Evolutionary conservation across 37 sponge, comb jelly and placozoan genomes (phyloP).

Genomic region (Ephydatia muelleri): DNA sequence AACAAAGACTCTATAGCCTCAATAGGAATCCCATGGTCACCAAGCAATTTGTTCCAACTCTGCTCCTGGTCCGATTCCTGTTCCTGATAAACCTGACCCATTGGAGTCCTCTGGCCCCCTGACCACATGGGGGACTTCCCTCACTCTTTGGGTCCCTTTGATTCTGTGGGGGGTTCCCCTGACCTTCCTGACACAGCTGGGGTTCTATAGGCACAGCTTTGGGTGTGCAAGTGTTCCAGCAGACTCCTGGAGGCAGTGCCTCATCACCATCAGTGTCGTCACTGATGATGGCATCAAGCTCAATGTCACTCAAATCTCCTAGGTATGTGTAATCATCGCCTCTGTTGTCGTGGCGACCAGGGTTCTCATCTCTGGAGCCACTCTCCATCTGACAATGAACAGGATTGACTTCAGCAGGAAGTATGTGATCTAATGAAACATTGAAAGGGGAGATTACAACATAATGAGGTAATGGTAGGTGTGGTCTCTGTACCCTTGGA

Average conservation of each 20-base stretch:
- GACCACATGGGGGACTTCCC: no score
- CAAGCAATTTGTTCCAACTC: neutral
- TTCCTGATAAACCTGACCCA: neutral
- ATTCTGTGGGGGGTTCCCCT: no score
- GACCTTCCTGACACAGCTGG: no score
- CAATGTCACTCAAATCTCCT: neutral
- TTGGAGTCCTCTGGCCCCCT: neutral
- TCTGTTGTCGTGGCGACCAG: neutral
- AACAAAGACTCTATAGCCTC: neutral
- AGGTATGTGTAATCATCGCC: neutral
- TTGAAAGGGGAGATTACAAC: neutral
- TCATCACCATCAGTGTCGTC: neutral
- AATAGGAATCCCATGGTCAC: neutral
- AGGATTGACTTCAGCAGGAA: constrained; percentile 10
- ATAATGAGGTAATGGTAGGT: neutral
- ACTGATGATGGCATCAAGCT: neutral
- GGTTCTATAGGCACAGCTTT: no score
- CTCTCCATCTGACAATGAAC: neutral
- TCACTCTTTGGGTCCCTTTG: neutral
- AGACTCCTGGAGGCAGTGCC: neutral
- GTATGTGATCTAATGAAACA: neutral
- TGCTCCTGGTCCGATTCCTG: neutral
- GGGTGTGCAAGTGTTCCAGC: no score
- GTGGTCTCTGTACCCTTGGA: constrained; percentile 47
- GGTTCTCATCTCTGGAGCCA: neutral